Base-by-base conservation (phyloP, 2,113 vertebrate species). In the Noturus placidus region DNA sequence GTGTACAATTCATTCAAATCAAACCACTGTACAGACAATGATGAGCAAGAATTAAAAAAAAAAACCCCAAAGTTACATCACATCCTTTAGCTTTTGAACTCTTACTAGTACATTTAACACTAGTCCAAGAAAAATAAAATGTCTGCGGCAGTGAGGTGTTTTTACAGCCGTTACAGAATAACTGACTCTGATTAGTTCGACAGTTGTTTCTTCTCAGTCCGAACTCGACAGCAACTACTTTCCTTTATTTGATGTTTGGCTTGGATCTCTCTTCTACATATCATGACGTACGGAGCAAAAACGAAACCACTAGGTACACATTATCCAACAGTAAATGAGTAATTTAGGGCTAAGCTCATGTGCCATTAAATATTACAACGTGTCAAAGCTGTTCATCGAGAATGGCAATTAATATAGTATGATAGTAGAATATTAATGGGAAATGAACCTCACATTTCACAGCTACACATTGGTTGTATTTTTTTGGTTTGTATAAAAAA, bases 111-210 rank as follows among this genome's bases (percentile, higher is more conserved):
- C 27, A 30, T 54, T 30, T 19, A 20, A 79, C 19, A 4, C 20
- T 25, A 61, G 14, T 82, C 79, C 79, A 81, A 81, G 56, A 59
- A 81, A 82, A 82, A 38, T 82, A 25, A 42, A 42, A 38, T 3
- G 20, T 61, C 56, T 38, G 20, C 2, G 20, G 20, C 20, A 27
- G 56, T 15, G 79, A 27, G 11, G 56, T 79, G 76, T 82, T 82
- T 61, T 59, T 61, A 82, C 56, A 42, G 56, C 14, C 79, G 8
- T 59, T 57, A 33, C 52, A 35, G 20, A 25, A 56, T 38, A 61
- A 59, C 56, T 79, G 46, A 30, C 27, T 81, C 56, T 42, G 56
- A 61, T 61, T 61, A 61, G 50, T 54, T 79, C 46, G 46, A 76
- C 38, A 61, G 42, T 61, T 14, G 19, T 56, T 80, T 42, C 56